Conservation (phyloP, 2,113 vertebrate species). For the Cochlearius cochlearius region DNA sequence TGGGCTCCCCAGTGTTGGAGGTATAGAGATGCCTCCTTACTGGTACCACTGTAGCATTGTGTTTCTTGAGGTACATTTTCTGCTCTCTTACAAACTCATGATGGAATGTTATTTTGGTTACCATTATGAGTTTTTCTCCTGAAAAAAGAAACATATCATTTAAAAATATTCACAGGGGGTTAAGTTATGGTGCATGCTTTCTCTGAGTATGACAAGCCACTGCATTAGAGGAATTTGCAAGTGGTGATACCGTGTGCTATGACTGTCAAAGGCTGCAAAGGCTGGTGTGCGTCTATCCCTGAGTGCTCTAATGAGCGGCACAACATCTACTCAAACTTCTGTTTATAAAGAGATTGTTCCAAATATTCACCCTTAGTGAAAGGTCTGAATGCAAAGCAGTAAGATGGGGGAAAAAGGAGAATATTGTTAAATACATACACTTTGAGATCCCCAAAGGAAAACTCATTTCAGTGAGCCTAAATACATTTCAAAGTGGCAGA, state of each 20-base stretch:
- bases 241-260: neutral
- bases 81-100: neutral
- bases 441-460: neutral
- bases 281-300: neutral
- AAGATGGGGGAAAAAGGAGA: neutral
- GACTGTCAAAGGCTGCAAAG: neutral
- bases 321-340: neutral
- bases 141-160: neutral
- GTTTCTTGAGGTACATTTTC: neutral
- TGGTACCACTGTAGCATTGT: neutral
- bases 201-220: neutral
- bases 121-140: neutral
- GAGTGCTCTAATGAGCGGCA: neutral
- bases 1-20: neutral
- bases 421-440: neutral
- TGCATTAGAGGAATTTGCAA: conserved; percentile 46
- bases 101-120: neutral
- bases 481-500: conserved; percentile 25
- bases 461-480: neutral
- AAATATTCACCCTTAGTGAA: neutral
- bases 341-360: neutral
- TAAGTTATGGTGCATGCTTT: neutral
- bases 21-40: neutral
- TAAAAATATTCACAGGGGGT: neutral
- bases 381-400: conserved; percentile 26